These are phyloP conservation scores for Mus spicilegus DNA, from an alignment of 2,113 vertebrate species.

Conservation along the genomic window DNA sequence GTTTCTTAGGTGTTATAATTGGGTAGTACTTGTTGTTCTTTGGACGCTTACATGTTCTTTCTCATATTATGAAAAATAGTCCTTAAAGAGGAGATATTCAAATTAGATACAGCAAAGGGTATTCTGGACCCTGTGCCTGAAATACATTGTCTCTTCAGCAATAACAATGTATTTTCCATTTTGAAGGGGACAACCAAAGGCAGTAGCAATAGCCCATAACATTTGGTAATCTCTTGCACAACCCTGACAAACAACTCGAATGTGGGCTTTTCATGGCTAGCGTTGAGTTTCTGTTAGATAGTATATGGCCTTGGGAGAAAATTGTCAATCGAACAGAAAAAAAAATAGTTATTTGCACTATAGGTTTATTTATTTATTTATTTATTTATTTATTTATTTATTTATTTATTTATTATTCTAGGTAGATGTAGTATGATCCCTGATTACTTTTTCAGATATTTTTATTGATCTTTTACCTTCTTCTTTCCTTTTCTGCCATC, in stretches of 20 bases:
- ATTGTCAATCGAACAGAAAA: background rate
- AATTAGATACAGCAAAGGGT: background rate
- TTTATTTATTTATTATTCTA: background rate
- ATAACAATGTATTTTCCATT: background rate
- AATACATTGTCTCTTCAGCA: background rate
- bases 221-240: background rate
- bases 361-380: too few relatives aligned
- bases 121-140: background rate
- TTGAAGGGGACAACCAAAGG: background rate
- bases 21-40: background rate
- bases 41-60: background rate
- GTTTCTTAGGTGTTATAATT: background rate
- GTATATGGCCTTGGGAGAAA: rapidly evolving
- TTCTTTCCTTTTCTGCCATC: background rate
- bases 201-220: background rate
- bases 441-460: too few relatives aligned
- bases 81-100: background rate
- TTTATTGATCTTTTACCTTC: background rate
- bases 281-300: background rate
- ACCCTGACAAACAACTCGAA: background rate
- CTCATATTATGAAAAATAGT: background rate
- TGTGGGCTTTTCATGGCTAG: background rate
- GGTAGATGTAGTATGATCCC: background rate
- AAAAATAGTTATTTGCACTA: too few relatives aligned
- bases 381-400: too few relatives aligned